Evolutionary conservation across 1,140 invertebrate species (phyloP), one percentile per base, ranked within the genome.

Genomic region (Sweltsa coloradensis): DNA sequence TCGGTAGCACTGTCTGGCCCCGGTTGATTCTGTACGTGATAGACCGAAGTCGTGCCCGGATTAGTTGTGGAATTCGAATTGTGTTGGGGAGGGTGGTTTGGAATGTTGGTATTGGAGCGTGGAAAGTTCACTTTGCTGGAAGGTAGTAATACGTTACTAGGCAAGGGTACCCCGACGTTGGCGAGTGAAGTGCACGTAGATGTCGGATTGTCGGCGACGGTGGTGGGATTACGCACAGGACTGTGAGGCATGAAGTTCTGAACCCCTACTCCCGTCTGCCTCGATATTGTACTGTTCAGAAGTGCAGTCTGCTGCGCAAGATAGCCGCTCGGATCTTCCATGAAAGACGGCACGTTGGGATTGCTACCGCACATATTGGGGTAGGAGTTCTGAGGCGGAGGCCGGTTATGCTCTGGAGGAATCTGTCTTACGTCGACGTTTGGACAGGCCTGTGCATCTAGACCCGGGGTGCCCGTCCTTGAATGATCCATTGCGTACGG

Each of bases 301-400:
- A 89, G 58, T 22, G 83, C 83, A 1, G 86, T 89, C 58, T 89
- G 87, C 57, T 89, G 86, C 4, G 85, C 83, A 45, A 92, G 65
- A 67, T 90, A 92, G 3, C 84, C 88, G 58, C 80, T 89, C 0
- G 88, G 86, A 64, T 93, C 88, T 53, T 92, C 88, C 69, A 91
- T 78, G 57, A 91, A 91, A 27, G 80, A 83, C 1, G 79, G 81
- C 59, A 13, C 59, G 60, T 43, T 37, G 51, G 51, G 47, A 36
- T 37, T 48, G 49, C 36, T 51, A 41, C 14, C 47, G 37, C 13
- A 36, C 37, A 37, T 16, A 18, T 37, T 48, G 45, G 40, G 40
- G 49, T 51, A 56, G 49, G 43, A 54, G 16, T 51, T 53, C 40
- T 57, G 57, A 21, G 52, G 44, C 31, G 60, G 62, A 49, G 61